phyloP scores from a whole-genome alignment of 2,113 vertebrate genomes.

The Rhinogobius similis region DNA sequence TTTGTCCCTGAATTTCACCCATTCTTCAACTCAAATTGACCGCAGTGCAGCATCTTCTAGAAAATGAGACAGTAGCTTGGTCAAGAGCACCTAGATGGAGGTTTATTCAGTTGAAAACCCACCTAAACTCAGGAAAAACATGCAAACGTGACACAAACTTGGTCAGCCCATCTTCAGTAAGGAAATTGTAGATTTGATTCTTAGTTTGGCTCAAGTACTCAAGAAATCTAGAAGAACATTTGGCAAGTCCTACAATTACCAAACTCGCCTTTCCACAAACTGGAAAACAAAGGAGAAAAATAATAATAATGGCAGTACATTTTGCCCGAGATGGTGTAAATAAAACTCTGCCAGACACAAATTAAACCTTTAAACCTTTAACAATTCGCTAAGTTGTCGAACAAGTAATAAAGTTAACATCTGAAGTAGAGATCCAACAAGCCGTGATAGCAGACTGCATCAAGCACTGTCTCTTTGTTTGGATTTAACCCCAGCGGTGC shows the following conservation, averaged over 20 bases:
- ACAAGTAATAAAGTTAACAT: conserved; percentile 71
- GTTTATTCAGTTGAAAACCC: too few species aligned
- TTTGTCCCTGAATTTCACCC: not conserved
- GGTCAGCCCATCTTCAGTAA: too few species aligned
- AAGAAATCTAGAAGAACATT: not conserved
- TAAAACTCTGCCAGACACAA: not conserved
- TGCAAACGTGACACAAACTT: not conserved
- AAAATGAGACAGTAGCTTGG: too few species aligned
- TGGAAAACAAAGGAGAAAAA: not conserved
- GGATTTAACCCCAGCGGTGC: conserved; percentile 76
- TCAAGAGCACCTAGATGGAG: too few species aligned
- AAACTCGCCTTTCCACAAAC: not conserved
- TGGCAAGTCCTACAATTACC: too few species aligned
- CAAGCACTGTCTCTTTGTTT: conserved; percentile 78
- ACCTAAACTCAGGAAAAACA: too few species aligned
- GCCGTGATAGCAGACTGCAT: conserved; percentile 60
- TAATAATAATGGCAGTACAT: not conserved
- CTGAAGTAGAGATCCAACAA: conserved; percentile 72
- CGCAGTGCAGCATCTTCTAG: too few species aligned
- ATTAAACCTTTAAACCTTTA: conserved; percentile 45
- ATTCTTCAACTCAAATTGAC: too few species aligned
- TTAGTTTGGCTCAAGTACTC: too few species aligned
- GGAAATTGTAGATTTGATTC: not conserved
- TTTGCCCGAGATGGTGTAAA: not conserved
- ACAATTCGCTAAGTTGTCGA: conserved; percentile 62